Base-by-base conservation (phyloP, 2,113 vertebrate species). In the Ailuropoda melanoleuca region DNA sequence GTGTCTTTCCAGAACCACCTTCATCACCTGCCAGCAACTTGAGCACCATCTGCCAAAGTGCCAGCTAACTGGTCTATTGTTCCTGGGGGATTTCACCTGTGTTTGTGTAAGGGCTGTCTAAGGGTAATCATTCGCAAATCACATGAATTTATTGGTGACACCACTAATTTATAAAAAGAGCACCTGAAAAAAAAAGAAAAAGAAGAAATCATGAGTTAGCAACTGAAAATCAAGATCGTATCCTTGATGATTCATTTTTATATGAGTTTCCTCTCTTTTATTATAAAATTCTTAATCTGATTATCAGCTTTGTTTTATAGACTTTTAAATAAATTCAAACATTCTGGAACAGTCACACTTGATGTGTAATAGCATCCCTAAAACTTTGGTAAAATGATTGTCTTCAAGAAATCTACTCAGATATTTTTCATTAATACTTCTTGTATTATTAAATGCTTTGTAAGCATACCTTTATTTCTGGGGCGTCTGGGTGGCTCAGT, bases 1-100 rank as follows among this genome's bases (percentile, higher is more conserved):
- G 87, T 53, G 77, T 92, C 60, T 94, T 98, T 17, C 53, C 68
- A 43, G 43, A 43, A 43, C 0, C 23, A 93, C 58, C 94, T 37
- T 37, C 13, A 29, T 87, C 43, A 66, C 31, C 91, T 98, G 72
- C 50, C 92, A 95, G 50, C 68, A 56, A 88, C 91, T 43, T 60
- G 83, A 95, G 50, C 26, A 88, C 68, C 83, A 85, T 96, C 96
- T 96, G 92, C 75, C 29, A 66, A 62, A 14, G 31, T 92, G 48
- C 21, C 84, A 86, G 74, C 26, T 34, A 77, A 77, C 3, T 56
- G 64, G 29, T 92, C 75, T 92, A 5, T 53, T 50, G 23, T 15
- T 84, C 93, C 88, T 66, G 0, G 13, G 84, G 19, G 39, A 12
- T 17, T 60, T 82, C 58, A 4, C 7, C 17, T 53, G 64, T 58